These are phyloP conservation scores for Acanthopleura granulata DNA, from an alignment of 2,888 invertebrate species.

Conservation along the genomic window DNA sequence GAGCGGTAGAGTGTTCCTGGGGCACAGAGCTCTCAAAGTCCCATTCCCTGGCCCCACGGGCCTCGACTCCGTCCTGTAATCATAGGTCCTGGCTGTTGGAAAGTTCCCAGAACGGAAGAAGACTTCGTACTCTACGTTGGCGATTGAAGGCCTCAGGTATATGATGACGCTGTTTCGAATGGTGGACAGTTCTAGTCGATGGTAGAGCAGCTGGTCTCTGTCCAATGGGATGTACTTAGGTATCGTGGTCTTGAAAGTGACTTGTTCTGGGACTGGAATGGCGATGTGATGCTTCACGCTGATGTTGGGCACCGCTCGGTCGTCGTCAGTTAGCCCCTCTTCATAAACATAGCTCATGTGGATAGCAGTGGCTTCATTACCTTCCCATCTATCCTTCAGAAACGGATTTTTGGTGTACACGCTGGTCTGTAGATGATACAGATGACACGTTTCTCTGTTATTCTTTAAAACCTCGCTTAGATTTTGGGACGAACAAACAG, in stretches of 20 bases:
- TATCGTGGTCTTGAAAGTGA: not conserved
- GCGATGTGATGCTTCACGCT: not conserved
- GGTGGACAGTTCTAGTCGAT: not conserved
- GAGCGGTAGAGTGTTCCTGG: not conserved
- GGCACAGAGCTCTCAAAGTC: not conserved
- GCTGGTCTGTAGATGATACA: no score
- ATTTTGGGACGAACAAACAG: no score
- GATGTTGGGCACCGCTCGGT: no score
- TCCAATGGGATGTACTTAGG: not conserved
- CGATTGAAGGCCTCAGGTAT: not conserved
- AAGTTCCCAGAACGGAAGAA: not conserved
- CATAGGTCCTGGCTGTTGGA: not conserved
- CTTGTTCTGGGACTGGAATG: not conserved
- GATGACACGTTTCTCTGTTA: no score
- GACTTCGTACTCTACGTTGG: not conserved
- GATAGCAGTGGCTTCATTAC: no score
- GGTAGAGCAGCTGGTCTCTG: constrained; percentile 3
- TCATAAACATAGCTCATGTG: no score
- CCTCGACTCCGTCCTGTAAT: not conserved
- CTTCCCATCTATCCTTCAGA: no score
- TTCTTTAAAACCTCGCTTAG: no score
- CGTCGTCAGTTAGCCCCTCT: no score
- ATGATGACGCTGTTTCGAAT: not conserved
- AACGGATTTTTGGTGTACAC: no score
- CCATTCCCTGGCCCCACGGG: not conserved